Evolutionary conservation across 2,888 invertebrate genomes (phyloP), one percentile per base, ranked within the genome.

Genomic region (Phoenoteleia sp.): DNA sequence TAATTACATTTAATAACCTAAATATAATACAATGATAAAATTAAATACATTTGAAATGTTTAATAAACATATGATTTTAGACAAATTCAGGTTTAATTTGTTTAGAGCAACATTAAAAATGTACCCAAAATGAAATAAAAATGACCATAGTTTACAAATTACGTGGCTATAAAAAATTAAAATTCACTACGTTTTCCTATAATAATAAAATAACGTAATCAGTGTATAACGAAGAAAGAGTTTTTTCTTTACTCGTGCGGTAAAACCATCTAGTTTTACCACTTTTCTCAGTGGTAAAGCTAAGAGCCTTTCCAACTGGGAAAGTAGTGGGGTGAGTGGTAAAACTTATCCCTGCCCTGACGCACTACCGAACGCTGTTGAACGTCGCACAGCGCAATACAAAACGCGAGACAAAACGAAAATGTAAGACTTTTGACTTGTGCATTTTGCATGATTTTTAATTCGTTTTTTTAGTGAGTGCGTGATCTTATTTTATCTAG

Each of bases 391-490:
- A n/a, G n/a, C 3, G 56, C 33, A 33, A 3, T 33, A 7, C 19
- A 11, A 19, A 60, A 23, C 21, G 21, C 60, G 27, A 39, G 56
- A 56, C 56, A 19, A 5, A 49, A 49, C 49, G 49, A 21, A 17
- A 49, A 49, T 21, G 21, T 49, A 49, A 19, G 49, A 49, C 49
- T 49, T 17, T 47, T 17, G 17, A 47, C 9, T 17, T 49, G 19
- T 47, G 21, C n/a, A n/a, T n/a, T n/a, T n/a, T n/a, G 21, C 49
- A 21, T 11, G 6, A 49, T 17, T 39, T 25, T 62, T 49, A 60
- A 76, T 82, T 62, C 64, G 19, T 45, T 64, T 45, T 64, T 64
- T 42, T 45, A 64, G 64, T 45, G 45, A 64, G 23, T 45, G 42
- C 23, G 21, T 23, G 60, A 60, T 27, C 25, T 54, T 27, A 54